These are phyloP conservation scores for Drosophila asahinai DNA, from an alignment of 1,140 invertebrate genomes.

Conservation along the genomic window DNA sequence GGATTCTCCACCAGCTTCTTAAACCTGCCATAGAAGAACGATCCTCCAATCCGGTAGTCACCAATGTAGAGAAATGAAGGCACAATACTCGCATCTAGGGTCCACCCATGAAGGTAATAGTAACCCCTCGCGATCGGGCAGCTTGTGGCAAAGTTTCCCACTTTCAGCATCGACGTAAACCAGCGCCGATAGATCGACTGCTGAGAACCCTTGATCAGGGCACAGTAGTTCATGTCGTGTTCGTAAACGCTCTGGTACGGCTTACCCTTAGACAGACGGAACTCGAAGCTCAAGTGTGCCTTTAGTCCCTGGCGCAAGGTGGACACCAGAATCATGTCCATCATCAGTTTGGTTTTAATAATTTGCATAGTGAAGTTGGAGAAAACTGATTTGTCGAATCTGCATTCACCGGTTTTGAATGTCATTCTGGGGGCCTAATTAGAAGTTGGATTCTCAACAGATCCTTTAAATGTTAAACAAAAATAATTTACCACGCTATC, in stretches of 20 bases:
- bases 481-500: constrained; percentile 7
- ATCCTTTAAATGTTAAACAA: background rate
- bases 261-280: constrained; percentile 59
- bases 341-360: constrained; percentile 44
- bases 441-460: background rate
- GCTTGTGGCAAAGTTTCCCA: constrained; percentile 66
- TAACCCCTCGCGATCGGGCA: constrained; percentile 63
- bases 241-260: constrained; percentile 66
- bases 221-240: constrained; percentile 72
- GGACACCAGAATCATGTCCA: constrained; percentile 50
- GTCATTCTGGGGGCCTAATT: constrained; percentile 49
- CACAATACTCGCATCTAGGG: constrained; percentile 44
- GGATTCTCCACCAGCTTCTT: constrained; percentile 31
- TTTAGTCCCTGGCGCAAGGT: constrained; percentile 48
- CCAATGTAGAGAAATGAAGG: constrained; percentile 72
- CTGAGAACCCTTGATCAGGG: constrained; percentile 51
- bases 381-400: constrained; percentile 42
- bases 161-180: constrained; percentile 53
- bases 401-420: constrained; percentile 57
- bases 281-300: constrained; percentile 61
- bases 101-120: constrained; percentile 67
- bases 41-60: constrained; percentile 63
- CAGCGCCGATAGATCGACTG: constrained; percentile 66
- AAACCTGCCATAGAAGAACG: constrained; percentile 57
- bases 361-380: constrained; percentile 62